Percentiles rank a stretch among this genome's conserved stretches.
Conservation (phyloP, 2,113 vertebrate genomes). For the human region DNA sequence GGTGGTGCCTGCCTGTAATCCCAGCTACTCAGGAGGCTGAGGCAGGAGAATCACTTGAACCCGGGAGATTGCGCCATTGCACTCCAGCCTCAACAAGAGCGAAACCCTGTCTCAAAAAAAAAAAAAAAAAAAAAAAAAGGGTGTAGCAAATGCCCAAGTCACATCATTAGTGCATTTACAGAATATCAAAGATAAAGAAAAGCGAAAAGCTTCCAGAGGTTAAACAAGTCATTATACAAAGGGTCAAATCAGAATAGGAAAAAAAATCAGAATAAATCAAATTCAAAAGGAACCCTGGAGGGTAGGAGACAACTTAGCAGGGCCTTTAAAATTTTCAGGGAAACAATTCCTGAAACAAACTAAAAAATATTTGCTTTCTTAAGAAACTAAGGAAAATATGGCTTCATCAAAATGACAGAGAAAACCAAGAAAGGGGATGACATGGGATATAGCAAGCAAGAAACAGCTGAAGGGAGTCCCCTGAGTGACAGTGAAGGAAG, state of each 20-base stretch:
- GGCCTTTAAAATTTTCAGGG: not conserved
- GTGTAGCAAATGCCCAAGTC: not conserved
- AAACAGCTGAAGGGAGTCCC: not conserved
- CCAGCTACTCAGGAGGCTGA: too few species aligned
- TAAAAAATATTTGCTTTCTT: not conserved
- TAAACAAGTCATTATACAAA: not conserved
- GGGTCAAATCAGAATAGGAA: not conserved
- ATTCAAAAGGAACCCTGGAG: not conserved
- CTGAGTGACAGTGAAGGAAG: not conserved
- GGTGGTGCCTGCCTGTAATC: too few species aligned
- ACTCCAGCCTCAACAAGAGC: too few species aligned
- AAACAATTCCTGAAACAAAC: not conserved
- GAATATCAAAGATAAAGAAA: not conserved
- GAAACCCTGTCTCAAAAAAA: too few species aligned
- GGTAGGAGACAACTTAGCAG: not conserved
- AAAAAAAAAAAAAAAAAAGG: too few species aligned
- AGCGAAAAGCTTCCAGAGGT: not conserved
- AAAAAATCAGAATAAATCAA: not conserved
- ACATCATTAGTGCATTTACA: not conserved
- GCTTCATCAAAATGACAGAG: not conserved
- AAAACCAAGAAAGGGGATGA: not conserved
- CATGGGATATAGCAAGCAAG: not conserved
- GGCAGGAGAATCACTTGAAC: too few species aligned
- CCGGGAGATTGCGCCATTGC: too few species aligned
- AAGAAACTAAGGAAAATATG: not conserved